These are phyloP conservation scores for Chrysolina haemoptera DNA, from an alignment of 2,888 invertebrate genomes.

Conservation along the genomic window DNA sequence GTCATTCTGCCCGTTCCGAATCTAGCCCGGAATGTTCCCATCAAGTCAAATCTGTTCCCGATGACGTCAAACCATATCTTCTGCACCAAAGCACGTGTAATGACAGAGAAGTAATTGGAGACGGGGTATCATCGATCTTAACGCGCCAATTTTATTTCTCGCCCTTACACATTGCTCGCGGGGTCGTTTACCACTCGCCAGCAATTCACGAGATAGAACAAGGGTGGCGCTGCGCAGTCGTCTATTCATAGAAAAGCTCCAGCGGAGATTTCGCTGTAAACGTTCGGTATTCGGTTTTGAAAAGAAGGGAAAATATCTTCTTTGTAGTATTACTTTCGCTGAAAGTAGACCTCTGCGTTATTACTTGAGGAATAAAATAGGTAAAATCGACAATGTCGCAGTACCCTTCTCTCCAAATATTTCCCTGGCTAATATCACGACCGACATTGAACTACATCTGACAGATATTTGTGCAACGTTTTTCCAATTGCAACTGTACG, in stretches of 20 bases:
- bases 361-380: too few relatives aligned
- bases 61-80: slow-evolving; percentile 17
- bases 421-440: too few relatives aligned
- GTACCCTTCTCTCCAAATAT: too few relatives aligned
- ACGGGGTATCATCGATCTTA: slow-evolving; percentile 12
- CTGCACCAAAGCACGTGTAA: slow-evolving; percentile 7
- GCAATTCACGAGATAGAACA: background rate
- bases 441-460: too few relatives aligned
- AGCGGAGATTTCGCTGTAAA: background rate
- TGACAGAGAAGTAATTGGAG: slow-evolving; percentile 6
- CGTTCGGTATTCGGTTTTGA: background rate
- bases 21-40: background rate
- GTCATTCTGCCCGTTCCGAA: too few relatives aligned
- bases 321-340: too few relatives aligned
- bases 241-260: background rate
- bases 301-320: background rate
- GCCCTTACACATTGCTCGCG: background rate
- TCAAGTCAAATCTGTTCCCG: background rate
- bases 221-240: background rate
- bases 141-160: slow-evolving; percentile 9
- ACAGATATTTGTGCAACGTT: too few relatives aligned
- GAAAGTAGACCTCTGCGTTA: too few relatives aligned
- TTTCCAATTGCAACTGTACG: too few relatives aligned
- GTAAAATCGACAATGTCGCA: too few relatives aligned
- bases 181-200: background rate